phyloP scores from a whole-genome alignment of 1,140 invertebrate species.

The Lepidostoma basale region DNA sequence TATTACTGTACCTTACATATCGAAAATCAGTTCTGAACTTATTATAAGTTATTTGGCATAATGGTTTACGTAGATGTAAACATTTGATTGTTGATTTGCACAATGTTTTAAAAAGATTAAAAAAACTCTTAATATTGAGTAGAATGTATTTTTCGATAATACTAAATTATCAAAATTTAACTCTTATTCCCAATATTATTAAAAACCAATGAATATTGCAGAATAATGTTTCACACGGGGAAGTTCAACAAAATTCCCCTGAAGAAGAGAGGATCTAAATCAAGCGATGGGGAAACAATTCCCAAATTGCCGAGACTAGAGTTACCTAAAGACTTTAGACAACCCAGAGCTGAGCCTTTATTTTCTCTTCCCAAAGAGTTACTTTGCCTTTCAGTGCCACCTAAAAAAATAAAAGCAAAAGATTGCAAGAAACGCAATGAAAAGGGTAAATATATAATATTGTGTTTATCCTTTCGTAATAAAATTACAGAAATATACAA shows the following conservation, averaged over 20 bases:
- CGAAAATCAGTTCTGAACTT: no score
- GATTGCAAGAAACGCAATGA: slow-evolving; percentile 24
- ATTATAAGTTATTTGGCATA: no score
- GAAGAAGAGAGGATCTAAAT: slow-evolving; percentile 49
- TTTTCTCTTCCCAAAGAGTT: slow-evolving; percentile 63
- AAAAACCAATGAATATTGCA: no score
- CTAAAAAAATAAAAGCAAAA: slow-evolving; percentile 28
- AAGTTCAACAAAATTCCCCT: slow-evolving; percentile 46
- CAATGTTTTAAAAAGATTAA: no score
- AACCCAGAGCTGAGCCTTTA: slow-evolving; percentile 58
- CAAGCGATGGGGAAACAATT: slow-evolving; percentile 49
- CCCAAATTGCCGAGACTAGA: slow-evolving; percentile 58
- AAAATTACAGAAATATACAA: not conserved
- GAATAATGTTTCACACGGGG: slow-evolving; percentile 44
- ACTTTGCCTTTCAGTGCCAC: slow-evolving; percentile 40
- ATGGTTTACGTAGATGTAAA: no score
- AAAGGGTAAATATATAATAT: slow-evolving; percentile 35
- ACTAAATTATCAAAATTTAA: no score
- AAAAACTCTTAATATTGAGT: no score
- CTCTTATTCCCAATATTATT: no score
- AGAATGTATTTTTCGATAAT: no score
- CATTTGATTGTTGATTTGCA: no score
- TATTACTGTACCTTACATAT: no score
- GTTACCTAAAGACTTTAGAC: slow-evolving; percentile 59
- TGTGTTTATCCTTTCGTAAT: no score